Conservation (phyloP, 2,888 invertebrate genomes). For the Hymenopus coronatus region DNA sequence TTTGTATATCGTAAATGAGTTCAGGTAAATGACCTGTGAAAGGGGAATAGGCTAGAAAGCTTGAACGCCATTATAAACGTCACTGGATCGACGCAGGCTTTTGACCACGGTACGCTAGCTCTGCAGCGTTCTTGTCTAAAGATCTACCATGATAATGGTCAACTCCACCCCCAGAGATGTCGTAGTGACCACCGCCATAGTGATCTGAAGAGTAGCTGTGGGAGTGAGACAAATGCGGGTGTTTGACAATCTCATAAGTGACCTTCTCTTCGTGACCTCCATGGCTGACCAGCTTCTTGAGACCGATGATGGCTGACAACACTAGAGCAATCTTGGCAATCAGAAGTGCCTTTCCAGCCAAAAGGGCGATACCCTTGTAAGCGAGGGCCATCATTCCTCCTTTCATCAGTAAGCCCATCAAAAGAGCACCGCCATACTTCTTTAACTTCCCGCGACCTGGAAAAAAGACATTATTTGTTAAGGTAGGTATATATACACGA, state of each 20-base stretch:
- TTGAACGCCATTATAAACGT: neutral
- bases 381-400: conserved; percentile 71
- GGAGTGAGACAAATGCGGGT: conserved; percentile 74
- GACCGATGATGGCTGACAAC: conserved; percentile 33
- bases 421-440: conserved; percentile 63
- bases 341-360: conserved; percentile 35
- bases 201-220: conserved; percentile 66
- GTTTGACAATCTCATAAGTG: conserved; percentile 80
- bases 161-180: conserved; percentile 52
- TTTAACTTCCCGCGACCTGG: conserved; percentile 61
- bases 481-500: neutral
- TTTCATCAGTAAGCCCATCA: conserved; percentile 64
- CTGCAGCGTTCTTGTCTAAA: neutral
- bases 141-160: conserved; percentile 50
- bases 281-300: conserved; percentile 38
- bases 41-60: no score
- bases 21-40: no score
- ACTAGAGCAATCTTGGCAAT: conserved; percentile 35
- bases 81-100: neutral
- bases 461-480: neutral
- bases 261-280: conserved; percentile 70
- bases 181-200: conserved; percentile 55
- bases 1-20: no score
- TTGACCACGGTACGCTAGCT: neutral
- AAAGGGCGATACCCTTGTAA: conserved; percentile 67